Percentiles rank a stretch among this genome's conserved stretches.
Conservation (phyloP, 2,113 vertebrate genomes). For the Marcusenius ussheri region DNA sequence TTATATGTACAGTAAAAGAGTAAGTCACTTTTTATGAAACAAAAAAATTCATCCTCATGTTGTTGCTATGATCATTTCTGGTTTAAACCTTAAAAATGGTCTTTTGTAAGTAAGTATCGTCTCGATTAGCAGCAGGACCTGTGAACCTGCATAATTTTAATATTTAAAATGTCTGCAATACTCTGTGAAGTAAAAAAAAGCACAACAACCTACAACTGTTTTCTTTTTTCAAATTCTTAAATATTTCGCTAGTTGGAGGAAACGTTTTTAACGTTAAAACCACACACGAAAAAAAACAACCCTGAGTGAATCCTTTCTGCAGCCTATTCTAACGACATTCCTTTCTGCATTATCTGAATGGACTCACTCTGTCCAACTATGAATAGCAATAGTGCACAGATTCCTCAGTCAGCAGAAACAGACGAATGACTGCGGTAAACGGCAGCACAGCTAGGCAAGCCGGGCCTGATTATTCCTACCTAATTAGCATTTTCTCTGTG, state of each 20-base stretch:
- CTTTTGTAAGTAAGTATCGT: not conserved
- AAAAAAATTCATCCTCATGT: not conserved
- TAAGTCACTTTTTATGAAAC: not conserved
- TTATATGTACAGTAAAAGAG: not conserved
- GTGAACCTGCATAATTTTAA: not conserved
- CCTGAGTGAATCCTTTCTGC: not conserved
- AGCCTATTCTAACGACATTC: constrained; percentile 13
- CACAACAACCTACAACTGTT: not conserved
- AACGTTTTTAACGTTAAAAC: not conserved
- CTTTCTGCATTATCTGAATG: constrained; percentile 42
- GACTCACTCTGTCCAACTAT: constrained; percentile 53
- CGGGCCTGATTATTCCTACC: constrained; percentile 59
- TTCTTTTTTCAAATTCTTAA: not conserved
- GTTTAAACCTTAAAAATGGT: constrained; percentile 52
- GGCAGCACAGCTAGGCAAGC: constrained; percentile 49
- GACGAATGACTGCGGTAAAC: constrained; percentile 61
- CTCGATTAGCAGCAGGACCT: not conserved
- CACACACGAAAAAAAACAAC: not conserved
- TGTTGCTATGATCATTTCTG: constrained; percentile 51
- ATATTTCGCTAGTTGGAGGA: not conserved
- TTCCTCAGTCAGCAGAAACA: constrained; percentile 60
- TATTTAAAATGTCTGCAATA: not conserved
- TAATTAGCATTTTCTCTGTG: constrained; percentile 59
- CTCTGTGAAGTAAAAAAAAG: not conserved
- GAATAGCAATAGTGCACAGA: constrained; percentile 48